A percentile compares a stretch with the other conserved stretches of the same genome.
Evolutionary conservation across 1,140 invertebrate genomes (phyloP).

Genomic region (Drosophila micromelanica): DNA sequence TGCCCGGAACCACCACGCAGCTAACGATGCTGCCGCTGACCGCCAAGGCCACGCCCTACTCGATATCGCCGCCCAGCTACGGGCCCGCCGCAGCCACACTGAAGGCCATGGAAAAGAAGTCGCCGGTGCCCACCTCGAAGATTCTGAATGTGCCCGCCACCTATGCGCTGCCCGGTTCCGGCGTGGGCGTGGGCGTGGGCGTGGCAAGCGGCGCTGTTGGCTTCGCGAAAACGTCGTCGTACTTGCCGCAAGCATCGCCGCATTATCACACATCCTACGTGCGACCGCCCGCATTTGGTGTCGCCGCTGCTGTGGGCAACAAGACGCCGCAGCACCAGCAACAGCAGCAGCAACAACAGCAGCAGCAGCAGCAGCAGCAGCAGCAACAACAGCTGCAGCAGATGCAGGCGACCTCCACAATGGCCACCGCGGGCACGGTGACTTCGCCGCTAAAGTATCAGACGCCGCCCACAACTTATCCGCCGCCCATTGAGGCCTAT

Average conservation of each 20-base stretch:
- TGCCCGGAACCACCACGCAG: slow-evolving; percentile 39
- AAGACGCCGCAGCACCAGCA: slow-evolving; percentile 54
- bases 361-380: slow-evolving; percentile 15
- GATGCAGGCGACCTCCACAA: slow-evolving; percentile 13
- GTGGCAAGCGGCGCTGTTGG: slow-evolving; percentile 20
- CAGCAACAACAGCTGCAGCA: slow-evolving; percentile 5
- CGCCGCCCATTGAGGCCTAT: slow-evolving; percentile 82
- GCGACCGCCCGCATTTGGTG: slow-evolving; percentile 59
- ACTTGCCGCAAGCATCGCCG: slow-evolving; percentile 76
- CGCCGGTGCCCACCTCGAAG: slow-evolving; percentile 78
- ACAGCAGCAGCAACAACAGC: too few relatives aligned
- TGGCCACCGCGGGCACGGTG: not conserved
- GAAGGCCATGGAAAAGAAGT: slow-evolving; percentile 80
- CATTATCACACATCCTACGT: slow-evolving; percentile 69
- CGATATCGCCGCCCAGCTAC: slow-evolving; percentile 54
- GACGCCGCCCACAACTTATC: slow-evolving; percentile 79
- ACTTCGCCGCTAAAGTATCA: slow-evolving; percentile 75
- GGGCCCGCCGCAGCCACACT: slow-evolving; percentile 31
- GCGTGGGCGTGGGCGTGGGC: slow-evolving; percentile 7
- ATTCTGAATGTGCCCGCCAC: slow-evolving; percentile 81
- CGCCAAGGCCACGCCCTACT: slow-evolving; percentile 44
- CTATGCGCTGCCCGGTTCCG: slow-evolving; percentile 64
- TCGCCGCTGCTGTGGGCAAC: slow-evolving; percentile 30
- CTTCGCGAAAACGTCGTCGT: slow-evolving; percentile 68
- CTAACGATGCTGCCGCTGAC: slow-evolving; percentile 71